Conservation (phyloP, 2,113 vertebrate genomes). For the Girardinichthys multiradiatus region DNA sequence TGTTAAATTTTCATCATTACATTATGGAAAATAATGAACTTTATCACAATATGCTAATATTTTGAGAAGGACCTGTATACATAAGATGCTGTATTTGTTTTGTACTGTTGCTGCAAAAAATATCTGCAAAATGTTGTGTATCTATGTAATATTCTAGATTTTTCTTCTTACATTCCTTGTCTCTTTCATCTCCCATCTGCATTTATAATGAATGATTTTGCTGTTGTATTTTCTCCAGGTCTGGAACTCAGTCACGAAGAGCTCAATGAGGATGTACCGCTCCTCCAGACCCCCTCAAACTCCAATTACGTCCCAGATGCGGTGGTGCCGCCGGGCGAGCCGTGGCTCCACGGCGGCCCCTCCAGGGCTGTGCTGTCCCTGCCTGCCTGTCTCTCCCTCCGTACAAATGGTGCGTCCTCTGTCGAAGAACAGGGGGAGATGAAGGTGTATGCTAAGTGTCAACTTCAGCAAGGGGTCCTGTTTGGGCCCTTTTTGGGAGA, state of each 20-base stretch:
- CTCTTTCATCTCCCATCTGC: no score
- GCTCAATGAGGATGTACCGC: constrained; percentile 39
- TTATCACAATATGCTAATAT: no score
- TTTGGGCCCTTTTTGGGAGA: constrained; percentile 81
- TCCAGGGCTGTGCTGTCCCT: constrained; percentile 58
- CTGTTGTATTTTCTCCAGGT: constrained; percentile 20
- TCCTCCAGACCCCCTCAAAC: constrained; percentile 42
- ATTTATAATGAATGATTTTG: no score
- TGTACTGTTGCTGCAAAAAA: no score
- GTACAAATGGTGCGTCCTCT: constrained; percentile 9
- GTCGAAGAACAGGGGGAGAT: constrained; percentile 37
- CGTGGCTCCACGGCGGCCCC: constrained; percentile 63
- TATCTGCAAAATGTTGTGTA: no score
- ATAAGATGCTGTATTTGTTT: no score
- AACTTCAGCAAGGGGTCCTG: constrained; percentile 73
- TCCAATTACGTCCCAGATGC: constrained; percentile 70
- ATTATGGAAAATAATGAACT: no score
- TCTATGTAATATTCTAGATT: no score
- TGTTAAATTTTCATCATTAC: no score
- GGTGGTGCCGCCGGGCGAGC: constrained; percentile 60
- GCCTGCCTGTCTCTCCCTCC: constrained; percentile 59
- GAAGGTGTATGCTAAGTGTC: constrained; percentile 67
- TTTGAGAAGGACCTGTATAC: no score
- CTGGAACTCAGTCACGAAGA: constrained; percentile 56
- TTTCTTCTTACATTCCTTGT: no score